Conservation (phyloP, 2,888 invertebrate species). For the Rhodophaea formosa region DNA sequence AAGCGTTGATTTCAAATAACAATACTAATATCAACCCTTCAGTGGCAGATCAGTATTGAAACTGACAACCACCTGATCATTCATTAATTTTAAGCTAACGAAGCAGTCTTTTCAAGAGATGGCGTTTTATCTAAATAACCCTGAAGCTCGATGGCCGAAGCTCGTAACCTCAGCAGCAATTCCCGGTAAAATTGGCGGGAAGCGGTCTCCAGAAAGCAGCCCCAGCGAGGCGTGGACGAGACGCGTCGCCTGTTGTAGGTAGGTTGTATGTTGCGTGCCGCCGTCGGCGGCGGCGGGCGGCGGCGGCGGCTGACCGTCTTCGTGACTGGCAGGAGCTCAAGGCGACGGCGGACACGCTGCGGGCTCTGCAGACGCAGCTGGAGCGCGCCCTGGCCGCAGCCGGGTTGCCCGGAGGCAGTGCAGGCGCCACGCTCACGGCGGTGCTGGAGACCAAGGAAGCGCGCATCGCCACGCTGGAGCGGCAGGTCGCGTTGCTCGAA, state of each 20-base stretch:
- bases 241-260: slow-evolving; percentile 51
- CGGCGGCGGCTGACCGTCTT: slow-evolving; percentile 66
- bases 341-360: slow-evolving; percentile 91
- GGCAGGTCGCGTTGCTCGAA: slow-evolving; percentile 90
- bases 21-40: slow-evolving; percentile 3
- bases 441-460: slow-evolving; percentile 93
- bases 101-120: slow-evolving; percentile 14
- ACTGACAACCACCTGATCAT: slow-evolving; percentile 7
- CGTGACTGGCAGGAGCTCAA: slow-evolving; percentile 87
- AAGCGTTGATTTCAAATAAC: slow-evolving; percentile 5
- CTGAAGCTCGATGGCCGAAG: slow-evolving; percentile 18
- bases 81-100: slow-evolving; percentile 17
- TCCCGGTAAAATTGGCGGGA: slow-evolving; percentile 27
- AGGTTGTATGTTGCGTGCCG: slow-evolving; percentile 53
- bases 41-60: slow-evolving; percentile 9
- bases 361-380: slow-evolving; percentile 89
- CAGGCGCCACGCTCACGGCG: slow-evolving; percentile 86
- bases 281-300: slow-evolving; percentile 57
- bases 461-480: slow-evolving; percentile 92
- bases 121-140: slow-evolving; percentile 7
- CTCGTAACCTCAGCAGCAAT: slow-evolving; percentile 15
- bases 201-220: slow-evolving; percentile 34
- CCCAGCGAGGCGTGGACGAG: slow-evolving; percentile 51
- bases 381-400: slow-evolving; percentile 86
- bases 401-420: slow-evolving; percentile 79